These are phyloP conservation scores for Monoplex corrugatus DNA, from an alignment of 2,888 invertebrate species.

Conservation along the genomic window DNA sequence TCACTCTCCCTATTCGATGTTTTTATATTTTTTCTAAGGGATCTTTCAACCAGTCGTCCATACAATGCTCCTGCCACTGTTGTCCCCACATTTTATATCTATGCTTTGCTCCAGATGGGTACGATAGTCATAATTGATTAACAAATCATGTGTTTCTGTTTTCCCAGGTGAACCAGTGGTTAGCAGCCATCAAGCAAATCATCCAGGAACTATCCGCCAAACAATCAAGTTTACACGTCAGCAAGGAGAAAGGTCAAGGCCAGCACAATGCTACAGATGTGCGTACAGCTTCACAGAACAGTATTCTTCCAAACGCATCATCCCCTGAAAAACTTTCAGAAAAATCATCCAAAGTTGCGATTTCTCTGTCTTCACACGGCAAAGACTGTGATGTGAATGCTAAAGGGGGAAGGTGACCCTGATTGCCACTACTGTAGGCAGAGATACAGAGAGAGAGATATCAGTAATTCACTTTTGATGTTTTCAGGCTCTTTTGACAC, in stretches of 20 bases:
- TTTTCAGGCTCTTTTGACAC: too few species aligned
- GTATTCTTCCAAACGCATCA: neutral
- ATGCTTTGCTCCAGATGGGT: too few species aligned
- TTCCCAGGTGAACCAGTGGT: slow-evolving; percentile 75
- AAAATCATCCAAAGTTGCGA: neutral
- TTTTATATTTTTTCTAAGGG: too few species aligned
- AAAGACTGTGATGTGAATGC: neutral
- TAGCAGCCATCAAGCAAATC: slow-evolving; percentile 75
- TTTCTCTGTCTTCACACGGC: slow-evolving; percentile 10
- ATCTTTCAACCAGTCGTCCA: too few species aligned
- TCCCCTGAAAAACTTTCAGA: neutral
- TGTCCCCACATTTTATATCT: too few species aligned
- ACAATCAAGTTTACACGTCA: neutral
- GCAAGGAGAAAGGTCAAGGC: slow-evolving; percentile 23
- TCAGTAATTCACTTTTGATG: too few species aligned
- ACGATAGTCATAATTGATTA: too few species aligned
- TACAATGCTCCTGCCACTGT: too few species aligned
- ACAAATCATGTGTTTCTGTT: too few species aligned
- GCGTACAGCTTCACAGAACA: neutral
- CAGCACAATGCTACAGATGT: too few species aligned
- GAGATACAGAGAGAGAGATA: too few species aligned
- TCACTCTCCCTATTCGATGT: too few species aligned
- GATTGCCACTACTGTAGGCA: neutral
- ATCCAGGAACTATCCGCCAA: slow-evolving; percentile 66
- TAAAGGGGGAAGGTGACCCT: neutral